A percentile compares a stretch with the other conserved stretches of the same genome.
These are phyloP conservation scores for Sanderia malayensis DNA, from an alignment of 30 jellyfish, hydroid and myxozoan species.

Conservation along the genomic window DNA sequence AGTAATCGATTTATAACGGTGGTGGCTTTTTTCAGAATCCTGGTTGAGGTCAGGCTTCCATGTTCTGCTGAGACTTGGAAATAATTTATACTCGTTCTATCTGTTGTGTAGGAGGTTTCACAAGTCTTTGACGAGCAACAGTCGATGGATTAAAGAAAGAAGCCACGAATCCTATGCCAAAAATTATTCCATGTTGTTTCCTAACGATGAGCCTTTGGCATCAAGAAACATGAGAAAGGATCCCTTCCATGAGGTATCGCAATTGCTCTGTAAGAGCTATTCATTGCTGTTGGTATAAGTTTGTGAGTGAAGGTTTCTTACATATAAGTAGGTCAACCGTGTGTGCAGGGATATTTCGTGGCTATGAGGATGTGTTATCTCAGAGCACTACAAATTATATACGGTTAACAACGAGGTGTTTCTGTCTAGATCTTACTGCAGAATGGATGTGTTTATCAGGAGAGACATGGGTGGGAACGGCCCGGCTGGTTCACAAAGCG, in stretches of 20 bases:
- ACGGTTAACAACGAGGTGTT: too few relatives aligned
- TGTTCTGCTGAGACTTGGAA: too few relatives aligned
- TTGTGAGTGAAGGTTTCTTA: too few relatives aligned
- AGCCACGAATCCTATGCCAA: conserved; percentile 98
- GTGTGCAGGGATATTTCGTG: too few relatives aligned
- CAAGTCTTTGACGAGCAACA: conserved; percentile 62
- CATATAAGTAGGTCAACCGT: too few relatives aligned
- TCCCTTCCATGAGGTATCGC: conserved; percentile 85
- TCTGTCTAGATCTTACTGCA: conserved; percentile 58
- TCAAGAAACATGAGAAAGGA: conserved; percentile 90
- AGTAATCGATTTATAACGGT: too few relatives aligned
- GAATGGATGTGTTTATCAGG: conserved; percentile 92
- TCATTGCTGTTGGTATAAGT: conserved; percentile 18
- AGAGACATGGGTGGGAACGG: conserved; percentile 99
- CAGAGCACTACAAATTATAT: too few relatives aligned
- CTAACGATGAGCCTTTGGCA: conserved; percentile 98
- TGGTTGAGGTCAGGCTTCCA: too few relatives aligned
- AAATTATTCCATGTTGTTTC: conserved; percentile 88
- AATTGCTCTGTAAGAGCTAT: neutral
- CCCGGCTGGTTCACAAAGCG: conserved; percentile 90
- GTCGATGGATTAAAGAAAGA: conserved; percentile 82
- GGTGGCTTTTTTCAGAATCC: too few relatives aligned
- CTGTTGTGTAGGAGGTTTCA: conserved; percentile 89
- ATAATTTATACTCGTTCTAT: too few relatives aligned
- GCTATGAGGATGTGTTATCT: too few relatives aligned